Percentiles rank a stretch among this genome's conserved stretches.
These are phyloP conservation scores for Ophioderma brevispina DNA, from an alignment of 35 echinoderm and acorn worm genomes.

Conservation along the genomic window DNA sequence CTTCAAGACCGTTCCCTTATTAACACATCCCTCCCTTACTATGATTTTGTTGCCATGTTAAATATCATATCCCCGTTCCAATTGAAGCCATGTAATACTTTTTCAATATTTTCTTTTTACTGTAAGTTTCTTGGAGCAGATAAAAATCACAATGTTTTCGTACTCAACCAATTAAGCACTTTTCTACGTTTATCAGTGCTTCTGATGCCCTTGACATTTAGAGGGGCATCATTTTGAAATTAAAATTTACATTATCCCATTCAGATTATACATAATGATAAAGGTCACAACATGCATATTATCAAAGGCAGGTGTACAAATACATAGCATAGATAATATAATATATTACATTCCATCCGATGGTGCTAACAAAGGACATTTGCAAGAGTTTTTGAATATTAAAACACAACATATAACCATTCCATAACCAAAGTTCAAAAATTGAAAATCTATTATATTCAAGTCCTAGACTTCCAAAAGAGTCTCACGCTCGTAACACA, in stretches of 20 bases:
- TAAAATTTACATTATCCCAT: too few species aligned
- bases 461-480: too few species aligned
- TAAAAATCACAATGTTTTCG: too few species aligned
- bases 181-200: conserved; percentile 34
- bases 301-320: not conserved
- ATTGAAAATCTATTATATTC: too few species aligned
- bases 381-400: too few species aligned
- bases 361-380: too few species aligned
- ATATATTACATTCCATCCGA: conserved; percentile 1
- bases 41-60: not conserved
- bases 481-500: too few species aligned
- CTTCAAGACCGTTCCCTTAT: not conserved
- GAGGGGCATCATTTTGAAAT: not conserved
- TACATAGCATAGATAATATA: conserved; percentile 13
- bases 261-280: too few species aligned
- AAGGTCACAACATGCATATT: not conserved
- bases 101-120: not conserved
- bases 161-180: conserved; percentile 37
- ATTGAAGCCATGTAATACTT: too few species aligned
- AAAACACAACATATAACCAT: too few species aligned
- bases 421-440: too few species aligned
- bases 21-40: conserved; percentile 1
- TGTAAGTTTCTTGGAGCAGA: conserved; percentile 48
- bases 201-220: conserved; percentile 52
- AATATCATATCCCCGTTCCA: not conserved